Percentiles rank a stretch among this genome's conserved stretches.
Conservation (phyloP, 2,888 invertebrate species). For the Drosophila hamatofila region DNA sequence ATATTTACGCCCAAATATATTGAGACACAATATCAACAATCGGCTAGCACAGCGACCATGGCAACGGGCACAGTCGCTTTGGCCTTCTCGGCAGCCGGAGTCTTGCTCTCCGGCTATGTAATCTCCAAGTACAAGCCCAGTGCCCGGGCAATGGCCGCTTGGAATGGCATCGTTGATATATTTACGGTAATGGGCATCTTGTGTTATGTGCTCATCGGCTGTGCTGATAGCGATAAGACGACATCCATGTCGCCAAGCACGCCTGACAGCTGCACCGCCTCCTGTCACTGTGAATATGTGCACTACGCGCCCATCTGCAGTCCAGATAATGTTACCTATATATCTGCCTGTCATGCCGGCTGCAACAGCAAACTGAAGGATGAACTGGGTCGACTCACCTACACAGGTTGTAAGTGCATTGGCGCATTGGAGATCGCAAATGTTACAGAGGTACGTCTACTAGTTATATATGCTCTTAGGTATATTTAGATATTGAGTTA, state of each 20-base stretch:
- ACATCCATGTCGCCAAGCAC: constrained; percentile 57
- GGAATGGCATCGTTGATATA: constrained; percentile 89
- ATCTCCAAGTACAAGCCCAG: constrained; percentile 89
- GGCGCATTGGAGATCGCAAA: background rate
- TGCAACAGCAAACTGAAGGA: constrained; percentile 85
- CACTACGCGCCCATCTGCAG: constrained; percentile 91
- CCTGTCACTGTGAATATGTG: constrained; percentile 89
- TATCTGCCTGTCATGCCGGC: constrained; percentile 92
- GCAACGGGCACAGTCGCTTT: constrained; percentile 90
- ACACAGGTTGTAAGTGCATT: constrained; percentile 63
- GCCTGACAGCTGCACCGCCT: constrained; percentile 86
- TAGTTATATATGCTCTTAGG: too few relatives aligned
- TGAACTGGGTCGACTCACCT: constrained; percentile 45
- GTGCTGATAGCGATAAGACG: constrained; percentile 86
- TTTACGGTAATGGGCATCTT: constrained; percentile 88
- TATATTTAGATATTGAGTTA: background rate
- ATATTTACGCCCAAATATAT: constrained; percentile 93
- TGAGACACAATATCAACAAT: constrained; percentile 91
- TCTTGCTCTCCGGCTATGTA: constrained; percentile 88
- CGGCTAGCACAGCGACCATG: constrained; percentile 89
- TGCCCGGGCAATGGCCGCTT: constrained; percentile 88
- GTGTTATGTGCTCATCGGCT: constrained; percentile 89
- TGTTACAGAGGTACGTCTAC: constrained; percentile 29
- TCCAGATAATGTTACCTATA: constrained; percentile 88
- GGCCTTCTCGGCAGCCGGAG: constrained; percentile 89